phyloP scores from a whole-genome alignment of 2,113 vertebrate genomes.

The Poeciliopsis turrubarensis region DNA sequence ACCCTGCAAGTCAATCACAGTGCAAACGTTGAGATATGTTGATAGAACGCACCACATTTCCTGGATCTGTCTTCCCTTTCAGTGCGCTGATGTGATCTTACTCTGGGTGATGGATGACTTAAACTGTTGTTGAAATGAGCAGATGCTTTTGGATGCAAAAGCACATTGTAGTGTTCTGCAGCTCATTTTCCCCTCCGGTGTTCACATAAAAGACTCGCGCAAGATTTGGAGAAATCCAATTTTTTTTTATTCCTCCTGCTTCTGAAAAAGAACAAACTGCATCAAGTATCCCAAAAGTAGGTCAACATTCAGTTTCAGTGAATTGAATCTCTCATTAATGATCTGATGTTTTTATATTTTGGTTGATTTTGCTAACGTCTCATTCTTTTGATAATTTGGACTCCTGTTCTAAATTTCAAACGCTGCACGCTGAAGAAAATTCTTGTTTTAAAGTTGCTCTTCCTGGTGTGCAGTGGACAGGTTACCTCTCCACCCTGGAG shows the following conservation, averaged over 20 bases:
- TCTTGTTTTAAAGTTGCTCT: background rate
- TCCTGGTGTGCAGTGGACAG: no score
- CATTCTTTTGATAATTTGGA: background rate
- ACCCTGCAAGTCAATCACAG: conserved; percentile 33
- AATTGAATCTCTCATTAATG: background rate
- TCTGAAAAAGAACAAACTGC: background rate
- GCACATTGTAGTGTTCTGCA: conserved; percentile 2
- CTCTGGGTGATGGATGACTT: conserved; percentile 43
- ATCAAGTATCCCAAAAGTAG: conserved; percentile 25
- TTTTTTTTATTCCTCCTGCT: background rate
- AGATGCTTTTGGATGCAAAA: conserved; percentile 16
- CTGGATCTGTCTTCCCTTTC: conserved; percentile 13
- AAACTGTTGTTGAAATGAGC: conserved; percentile 20
- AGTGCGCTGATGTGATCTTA: conserved; percentile 23
- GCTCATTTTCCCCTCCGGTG: conserved; percentile 7
- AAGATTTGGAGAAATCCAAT: background rate
- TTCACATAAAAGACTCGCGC: background rate
- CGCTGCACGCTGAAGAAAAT: no score
- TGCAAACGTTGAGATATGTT: conserved; percentile 37
- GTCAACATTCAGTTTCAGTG: background rate
- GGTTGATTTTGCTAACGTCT: background rate
- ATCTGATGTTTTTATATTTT: background rate
- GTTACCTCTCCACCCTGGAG: background rate
- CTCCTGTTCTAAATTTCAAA: background rate
- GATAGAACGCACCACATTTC: conserved; percentile 30